Percentiles rank a stretch among this genome's conserved stretches.
Evolutionary conservation across 2,888 invertebrate genomes (phyloP).

Genomic region (Zootermopsis nevadensis): DNA sequence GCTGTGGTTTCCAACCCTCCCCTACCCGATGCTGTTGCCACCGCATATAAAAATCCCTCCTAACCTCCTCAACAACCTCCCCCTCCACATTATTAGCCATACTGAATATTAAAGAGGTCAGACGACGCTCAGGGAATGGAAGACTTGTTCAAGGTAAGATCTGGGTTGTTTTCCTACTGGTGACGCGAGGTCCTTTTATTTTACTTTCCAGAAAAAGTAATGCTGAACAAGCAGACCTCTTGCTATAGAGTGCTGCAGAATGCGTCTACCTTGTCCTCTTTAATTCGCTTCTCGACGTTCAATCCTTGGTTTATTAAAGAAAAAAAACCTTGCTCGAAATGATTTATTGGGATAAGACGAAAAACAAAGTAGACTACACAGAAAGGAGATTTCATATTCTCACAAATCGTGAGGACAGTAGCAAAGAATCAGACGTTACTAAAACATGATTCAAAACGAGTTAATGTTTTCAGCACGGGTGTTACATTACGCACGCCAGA

Average conservation of each 20-base stretch:
- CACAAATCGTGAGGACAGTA: no score
- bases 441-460: no score
- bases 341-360: background rate
- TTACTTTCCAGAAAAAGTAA: background rate
- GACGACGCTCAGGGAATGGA: background rate
- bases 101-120: conserved; percentile 41
- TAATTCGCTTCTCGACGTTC: background rate
- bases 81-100: conserved; percentile 34
- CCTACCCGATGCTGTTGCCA: conserved; percentile 26
- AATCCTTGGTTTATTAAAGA: background rate
- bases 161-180: conserved; percentile 9
- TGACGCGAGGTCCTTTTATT: background rate
- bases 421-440: no score
- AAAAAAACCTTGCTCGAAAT: background rate
- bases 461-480: no score
- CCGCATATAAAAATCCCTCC: conserved; percentile 41
- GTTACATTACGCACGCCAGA: no score
- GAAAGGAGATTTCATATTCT: no score
- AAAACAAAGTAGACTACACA: background rate
- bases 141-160: conserved; percentile 2
- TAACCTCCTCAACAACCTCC: conserved; percentile 14
- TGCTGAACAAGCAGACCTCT: background rate
- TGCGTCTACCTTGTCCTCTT: background rate
- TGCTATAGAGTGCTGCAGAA: background rate
- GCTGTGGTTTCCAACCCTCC: conserved; percentile 11